Base-by-base conservation (phyloP, 2,113 vertebrate species). In the Delphinus delphis region DNA sequence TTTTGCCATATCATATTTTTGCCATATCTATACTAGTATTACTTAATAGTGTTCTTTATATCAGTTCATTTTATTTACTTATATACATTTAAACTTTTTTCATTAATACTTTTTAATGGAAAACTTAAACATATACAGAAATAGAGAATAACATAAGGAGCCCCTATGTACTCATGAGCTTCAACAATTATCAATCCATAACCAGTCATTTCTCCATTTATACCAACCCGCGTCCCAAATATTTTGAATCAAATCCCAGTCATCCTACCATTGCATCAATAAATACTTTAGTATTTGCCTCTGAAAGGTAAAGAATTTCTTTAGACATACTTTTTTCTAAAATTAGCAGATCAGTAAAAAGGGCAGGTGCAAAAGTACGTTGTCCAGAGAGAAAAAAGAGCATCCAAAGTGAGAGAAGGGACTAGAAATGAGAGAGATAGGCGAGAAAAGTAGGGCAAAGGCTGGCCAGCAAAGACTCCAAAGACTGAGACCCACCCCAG, bases 321-420 rank as follows among this genome's bases (percentile, higher is more conserved):
- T 92, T 21, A 65, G 10, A 26, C 23, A n/a, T 80, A n/a, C 2
- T 17, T 85, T 71, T 44, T 65, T 70, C 55, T 76, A 26, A 14
- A 88, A 50, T 44, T 85, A 91, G 71, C 26, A 96, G 41, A 65
- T 36, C 80, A 92, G 21, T 31, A 73, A 21, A 90, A 97, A 71
- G 33, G 17, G 31, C 26, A 65, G 21, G 23, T n/a, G 50, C 13
- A 36, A 55, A 88, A 87, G 21, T 9, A 63, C 8, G 50, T 2
- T 50, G 11, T 18, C 15, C 58, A 21, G 21, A 74, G 12, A 90
- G 63, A 41, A 74, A 90, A 89, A 36, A 86, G 1, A 60, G 33
- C 28, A 67, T 79, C 26, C 25, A 50, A 68, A 71, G 6, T 68
- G 44, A 88, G 5, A 87, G 18, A 50, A 83, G 28, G 67, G n/a